Conservation (phyloP, 2,888 invertebrate species). For the Drosophila kambysellisi region DNA sequence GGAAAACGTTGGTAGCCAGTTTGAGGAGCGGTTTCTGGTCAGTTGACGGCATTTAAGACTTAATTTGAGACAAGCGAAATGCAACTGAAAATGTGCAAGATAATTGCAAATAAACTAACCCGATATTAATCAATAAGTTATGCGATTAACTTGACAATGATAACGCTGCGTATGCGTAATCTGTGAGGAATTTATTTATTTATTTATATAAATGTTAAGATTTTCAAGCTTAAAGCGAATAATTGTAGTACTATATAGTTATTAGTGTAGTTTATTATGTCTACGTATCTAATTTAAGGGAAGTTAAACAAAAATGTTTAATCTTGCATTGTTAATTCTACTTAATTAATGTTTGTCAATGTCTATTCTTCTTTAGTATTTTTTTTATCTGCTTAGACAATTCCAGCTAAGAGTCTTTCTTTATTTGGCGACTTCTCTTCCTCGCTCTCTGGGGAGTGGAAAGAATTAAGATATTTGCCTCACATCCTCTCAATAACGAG, state of each 20-base stretch:
- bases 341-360: neutral
- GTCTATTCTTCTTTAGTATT: neutral
- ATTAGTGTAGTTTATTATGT: neutral
- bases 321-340: neutral
- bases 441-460: neutral
- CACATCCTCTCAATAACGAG: conserved; percentile 52
- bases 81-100: conserved; percentile 15
- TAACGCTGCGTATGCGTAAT: conserved; percentile 34
- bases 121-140: conserved; percentile 7
- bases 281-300: neutral
- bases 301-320: neutral
- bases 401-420: too few relatives aligned
- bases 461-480: conserved; percentile 54
- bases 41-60: conserved; percentile 22
- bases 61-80: conserved; percentile 28
- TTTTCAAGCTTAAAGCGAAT: neutral
- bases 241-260: neutral
- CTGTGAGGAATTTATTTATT: neutral
- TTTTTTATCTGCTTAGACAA: neutral
- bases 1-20: conserved; percentile 17
- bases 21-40: conserved; percentile 15
- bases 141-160: neutral
- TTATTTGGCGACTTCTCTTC: neutral
- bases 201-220: neutral
- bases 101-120: neutral